Evolutionary conservation across 2,888 invertebrate species (phyloP).

Genomic region (Homarus gammarus): DNA sequence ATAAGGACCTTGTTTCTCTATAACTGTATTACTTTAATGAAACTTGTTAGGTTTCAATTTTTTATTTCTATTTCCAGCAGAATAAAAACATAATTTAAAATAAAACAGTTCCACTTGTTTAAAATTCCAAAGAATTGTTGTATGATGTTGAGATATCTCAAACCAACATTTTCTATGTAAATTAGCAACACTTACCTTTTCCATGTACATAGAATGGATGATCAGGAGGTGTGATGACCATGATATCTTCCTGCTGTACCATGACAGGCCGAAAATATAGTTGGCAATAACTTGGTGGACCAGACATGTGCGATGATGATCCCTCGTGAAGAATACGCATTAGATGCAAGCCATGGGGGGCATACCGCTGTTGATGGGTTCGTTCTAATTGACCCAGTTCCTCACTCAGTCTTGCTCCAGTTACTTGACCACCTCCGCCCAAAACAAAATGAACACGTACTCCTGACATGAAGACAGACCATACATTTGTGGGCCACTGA

Average conservation of each 20-base stretch:
- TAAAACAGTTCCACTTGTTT: too few relatives aligned
- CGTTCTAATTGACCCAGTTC: constrained; percentile 72
- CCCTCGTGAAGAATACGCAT: constrained; percentile 65
- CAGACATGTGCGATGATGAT: constrained; percentile 29
- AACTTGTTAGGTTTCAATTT: too few relatives aligned
- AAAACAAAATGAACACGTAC: constrained; percentile 72
- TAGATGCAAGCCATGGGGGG: constrained; percentile 71
- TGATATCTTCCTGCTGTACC: constrained; percentile 72
- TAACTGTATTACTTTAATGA: too few relatives aligned
- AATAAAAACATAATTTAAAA: too few relatives aligned
- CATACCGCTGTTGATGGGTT: constrained; percentile 69
- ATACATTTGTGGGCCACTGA: constrained; percentile 74
- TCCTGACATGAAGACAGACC: constrained; percentile 75
- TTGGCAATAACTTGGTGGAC: constrained; percentile 65
- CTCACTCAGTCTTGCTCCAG: constrained; percentile 66
- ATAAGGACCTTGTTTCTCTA: too few relatives aligned
- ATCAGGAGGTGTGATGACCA: constrained; percentile 76
- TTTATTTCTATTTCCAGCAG: too few relatives aligned
- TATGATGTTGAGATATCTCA: too few relatives aligned
- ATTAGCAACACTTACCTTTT: constrained; percentile 78
- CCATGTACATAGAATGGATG: constrained; percentile 80
- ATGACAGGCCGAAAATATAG: constrained; percentile 73
- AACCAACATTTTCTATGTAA: background rate
- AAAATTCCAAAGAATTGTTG: too few relatives aligned
- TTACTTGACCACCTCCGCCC: constrained; percentile 63